Evolutionary conservation across 2,888 invertebrate species (phyloP), one percentile per base, ranked within the genome.

Genomic region (Drosophila ustulata): DNA sequence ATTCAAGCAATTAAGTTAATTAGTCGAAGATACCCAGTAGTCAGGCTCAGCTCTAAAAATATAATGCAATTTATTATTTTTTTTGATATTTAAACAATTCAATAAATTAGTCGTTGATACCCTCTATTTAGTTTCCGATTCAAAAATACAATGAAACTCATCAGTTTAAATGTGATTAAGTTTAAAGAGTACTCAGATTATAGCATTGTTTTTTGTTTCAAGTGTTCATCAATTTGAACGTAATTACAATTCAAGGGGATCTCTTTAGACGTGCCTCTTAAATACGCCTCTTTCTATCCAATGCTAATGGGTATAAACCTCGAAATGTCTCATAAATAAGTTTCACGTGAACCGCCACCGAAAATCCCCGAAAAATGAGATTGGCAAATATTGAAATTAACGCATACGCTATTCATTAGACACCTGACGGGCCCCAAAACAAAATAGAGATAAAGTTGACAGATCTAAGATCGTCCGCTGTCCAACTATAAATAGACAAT

Each of bases 371-470:
- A 34, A 49, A 62, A 57, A 62, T 72, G 5, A 39, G 11, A 32
- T 53, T 46, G 6, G 32, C 71, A 78, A 84, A 72, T 68, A 82
- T 88, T 73, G 65, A 49, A 46, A 56, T 46, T 59, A 46, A 56
- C 71, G 70, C 81, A 71, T 83, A 81, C 71, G 78, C 63, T 18
- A 37, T 57, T 68, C 57, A 79, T 80, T 74, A 76, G 52, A 62
- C 43, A 52, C 39, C 23, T 9, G 75, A 43, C 46, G 47, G 43
- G 58, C 23, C 52, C 41, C 26, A 34, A 59, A 46, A 39, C 13
- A 7, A 51, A 57, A 62, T 39, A 18, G 6, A 46, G 58, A 23
- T 45, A 26, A 53, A 52, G 49, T 66, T 45, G 75, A 67, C 51
- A 75, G 56, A 67, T 45, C 46, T 39, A 13, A 56, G 58, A 39